A percentile compares a stretch with the other conserved stretches of the same genome.
Evolutionary conservation across 2,888 invertebrate genomes (phyloP).

Genomic region (Cataglyphis rosenhaueri): DNA sequence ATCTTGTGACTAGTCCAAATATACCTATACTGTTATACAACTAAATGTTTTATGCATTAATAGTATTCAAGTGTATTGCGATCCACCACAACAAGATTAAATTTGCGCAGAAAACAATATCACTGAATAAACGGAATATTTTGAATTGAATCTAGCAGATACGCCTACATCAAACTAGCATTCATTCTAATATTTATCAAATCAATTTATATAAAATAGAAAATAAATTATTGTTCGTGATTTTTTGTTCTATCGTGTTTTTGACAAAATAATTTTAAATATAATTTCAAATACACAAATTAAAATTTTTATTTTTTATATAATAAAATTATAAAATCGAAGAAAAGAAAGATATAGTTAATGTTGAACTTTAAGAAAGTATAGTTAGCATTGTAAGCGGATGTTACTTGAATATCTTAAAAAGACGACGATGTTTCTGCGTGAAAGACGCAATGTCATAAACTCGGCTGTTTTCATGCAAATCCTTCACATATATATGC

Average conservation of each 20-base stretch:
- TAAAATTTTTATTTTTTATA: background rate
- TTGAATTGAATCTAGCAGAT: constrained; percentile 13
- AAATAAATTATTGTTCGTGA: background rate
- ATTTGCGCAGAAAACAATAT: background rate
- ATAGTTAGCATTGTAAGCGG: background rate
- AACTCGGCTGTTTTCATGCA: background rate
- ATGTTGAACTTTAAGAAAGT: background rate
- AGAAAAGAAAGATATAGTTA: background rate
- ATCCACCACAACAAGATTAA: constrained; percentile 9
- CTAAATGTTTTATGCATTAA: constrained; percentile 48
- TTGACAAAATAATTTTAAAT: constrained; percentile 7
- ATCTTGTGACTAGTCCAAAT: constrained; percentile 3
- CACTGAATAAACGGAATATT: background rate
- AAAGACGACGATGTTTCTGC: background rate
- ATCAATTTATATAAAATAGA: background rate
- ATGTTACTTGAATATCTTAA: background rate
- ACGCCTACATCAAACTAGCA: constrained; percentile 3
- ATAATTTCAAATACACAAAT: background rate
- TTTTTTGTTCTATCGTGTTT: no score
- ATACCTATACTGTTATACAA: constrained; percentile 10
- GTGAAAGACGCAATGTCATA: background rate
- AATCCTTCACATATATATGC: background rate
- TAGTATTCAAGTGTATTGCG: background rate
- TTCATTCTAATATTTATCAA: background rate
- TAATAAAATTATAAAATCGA: background rate